phyloP scores from a whole-genome alignment of 2,113 vertebrate species.

The Melanotaenia duboulayi region DNA sequence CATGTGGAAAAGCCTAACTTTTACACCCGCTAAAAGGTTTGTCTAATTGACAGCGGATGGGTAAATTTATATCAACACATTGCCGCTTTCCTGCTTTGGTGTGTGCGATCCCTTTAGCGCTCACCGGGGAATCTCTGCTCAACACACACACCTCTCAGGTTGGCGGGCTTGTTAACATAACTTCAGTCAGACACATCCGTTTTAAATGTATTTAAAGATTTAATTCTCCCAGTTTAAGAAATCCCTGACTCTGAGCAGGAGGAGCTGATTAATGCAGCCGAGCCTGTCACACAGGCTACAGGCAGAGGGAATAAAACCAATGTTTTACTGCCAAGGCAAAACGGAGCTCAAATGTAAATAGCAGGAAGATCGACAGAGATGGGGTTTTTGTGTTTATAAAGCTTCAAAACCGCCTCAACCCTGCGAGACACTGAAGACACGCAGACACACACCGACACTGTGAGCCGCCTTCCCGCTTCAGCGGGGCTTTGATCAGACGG shows the following conservation, averaged over 20 bases:
- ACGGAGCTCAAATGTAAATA: constrained; percentile 85
- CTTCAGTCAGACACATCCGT: constrained; percentile 71
- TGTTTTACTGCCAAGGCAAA: constrained; percentile 80
- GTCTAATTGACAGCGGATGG: constrained; percentile 65
- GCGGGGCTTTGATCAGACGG: constrained; percentile 83
- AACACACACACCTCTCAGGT: constrained; percentile 37
- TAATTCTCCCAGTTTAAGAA: constrained; percentile 73
- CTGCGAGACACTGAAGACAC: constrained; percentile 80
- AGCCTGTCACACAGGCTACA: constrained; percentile 70
- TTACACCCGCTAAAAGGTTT: constrained; percentile 53
- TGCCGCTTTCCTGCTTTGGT: constrained; percentile 48
- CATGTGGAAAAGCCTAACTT: constrained; percentile 32
- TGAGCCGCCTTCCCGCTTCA: constrained; percentile 72
- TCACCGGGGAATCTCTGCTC: constrained; percentile 53
- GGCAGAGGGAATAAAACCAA: constrained; percentile 73
- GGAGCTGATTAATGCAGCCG: constrained; percentile 69
- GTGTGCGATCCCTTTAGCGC: constrained; percentile 53
- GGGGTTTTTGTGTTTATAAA: constrained; percentile 74
- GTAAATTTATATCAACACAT: constrained; percentile 69
- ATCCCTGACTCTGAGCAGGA: constrained; percentile 53
- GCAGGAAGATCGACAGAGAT: constrained; percentile 70
- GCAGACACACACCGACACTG: constrained; percentile 71
- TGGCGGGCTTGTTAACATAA: constrained; percentile 75
- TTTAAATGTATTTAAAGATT: constrained; percentile 80
- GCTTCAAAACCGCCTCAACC: constrained; percentile 80